These are phyloP conservation scores for Ctenosaura bakeri DNA, from an alignment of 2,797 vertebrate genomes.

Conservation along the genomic window DNA sequence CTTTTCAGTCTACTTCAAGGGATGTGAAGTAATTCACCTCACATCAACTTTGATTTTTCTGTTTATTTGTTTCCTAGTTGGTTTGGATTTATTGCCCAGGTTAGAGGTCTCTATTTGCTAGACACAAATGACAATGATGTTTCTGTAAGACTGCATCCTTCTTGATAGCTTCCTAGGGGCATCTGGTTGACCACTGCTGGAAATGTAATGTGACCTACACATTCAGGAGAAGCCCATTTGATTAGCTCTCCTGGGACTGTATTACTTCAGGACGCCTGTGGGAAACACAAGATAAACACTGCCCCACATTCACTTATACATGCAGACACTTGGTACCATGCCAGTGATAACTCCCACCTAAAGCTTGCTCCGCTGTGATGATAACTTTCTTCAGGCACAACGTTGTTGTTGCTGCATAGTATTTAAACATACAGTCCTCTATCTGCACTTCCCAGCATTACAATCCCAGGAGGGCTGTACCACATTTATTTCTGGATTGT, in stretches of 20 bases:
- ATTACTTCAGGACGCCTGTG: background rate
- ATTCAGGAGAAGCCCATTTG: background rate
- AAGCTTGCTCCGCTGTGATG: background rate
- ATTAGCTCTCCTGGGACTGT: background rate
- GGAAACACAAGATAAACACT: background rate
- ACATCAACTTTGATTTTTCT: background rate
- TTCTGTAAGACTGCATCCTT: background rate
- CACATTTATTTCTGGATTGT: background rate
- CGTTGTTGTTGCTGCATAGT: background rate
- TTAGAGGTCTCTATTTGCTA: background rate
- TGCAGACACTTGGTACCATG: background rate
- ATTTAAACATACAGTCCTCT: background rate
- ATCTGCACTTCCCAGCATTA: background rate
- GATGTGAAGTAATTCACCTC: background rate
- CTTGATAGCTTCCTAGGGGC: background rate
- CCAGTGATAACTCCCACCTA: background rate
- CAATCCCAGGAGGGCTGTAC: constrained; percentile 5
- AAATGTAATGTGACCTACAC: background rate
- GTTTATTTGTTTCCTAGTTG: background rate
- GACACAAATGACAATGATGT: background rate
- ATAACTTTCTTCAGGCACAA: background rate
- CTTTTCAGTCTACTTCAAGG: background rate
- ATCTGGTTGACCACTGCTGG: background rate
- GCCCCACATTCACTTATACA: background rate
- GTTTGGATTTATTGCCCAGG: background rate